Evolutionary conservation across 2,888 invertebrate genomes (phyloP).

Genomic region (Drosophila incognita): DNA sequence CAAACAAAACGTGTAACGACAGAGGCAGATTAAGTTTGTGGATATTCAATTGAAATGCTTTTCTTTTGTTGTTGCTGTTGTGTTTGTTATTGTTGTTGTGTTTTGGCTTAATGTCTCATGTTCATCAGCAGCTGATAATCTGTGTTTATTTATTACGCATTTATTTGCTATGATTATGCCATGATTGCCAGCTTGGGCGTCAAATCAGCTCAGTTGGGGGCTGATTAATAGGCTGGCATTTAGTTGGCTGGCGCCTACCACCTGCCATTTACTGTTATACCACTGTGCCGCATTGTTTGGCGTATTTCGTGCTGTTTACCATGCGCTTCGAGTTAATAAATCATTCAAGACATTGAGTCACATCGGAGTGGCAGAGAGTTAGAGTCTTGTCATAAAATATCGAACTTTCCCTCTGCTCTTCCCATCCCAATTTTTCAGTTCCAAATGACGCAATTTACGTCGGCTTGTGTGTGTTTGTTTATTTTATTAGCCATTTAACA

Average conservation of each 20-base stretch:
- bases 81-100: not conserved
- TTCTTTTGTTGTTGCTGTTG: not conserved
- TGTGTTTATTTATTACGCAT: conserved; percentile 27
- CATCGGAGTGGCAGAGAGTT: conserved; percentile 8
- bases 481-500: conserved; percentile 75
- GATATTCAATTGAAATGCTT: conserved; percentile 2
- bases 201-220: not conserved
- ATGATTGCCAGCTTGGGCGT: not conserved
- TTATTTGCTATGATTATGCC: conserved; percentile 21
- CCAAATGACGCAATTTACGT: conserved; percentile 64
- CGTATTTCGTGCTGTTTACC: conserved; percentile 45
- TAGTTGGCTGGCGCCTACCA: conserved; percentile 9
- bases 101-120: conserved; percentile 28
- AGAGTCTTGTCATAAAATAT: conserved; percentile 23
- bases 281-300: conserved; percentile 64
- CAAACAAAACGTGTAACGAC: conserved; percentile 25
- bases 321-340: conserved; percentile 48
- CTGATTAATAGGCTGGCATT: conserved; percentile 49
- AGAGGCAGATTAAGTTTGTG: conserved; percentile 16
- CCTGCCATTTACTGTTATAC: conserved; percentile 1
- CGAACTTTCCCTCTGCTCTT: conserved; percentile 51
- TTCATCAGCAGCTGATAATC: conserved; percentile 23
- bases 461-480: conserved; percentile 16
- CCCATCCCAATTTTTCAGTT: conserved; percentile 6
- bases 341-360: conserved; percentile 42